Evolutionary conservation across 2,797 vertebrate genomes (phyloP).

Genomic region (Sphenodon punctatus): DNA sequence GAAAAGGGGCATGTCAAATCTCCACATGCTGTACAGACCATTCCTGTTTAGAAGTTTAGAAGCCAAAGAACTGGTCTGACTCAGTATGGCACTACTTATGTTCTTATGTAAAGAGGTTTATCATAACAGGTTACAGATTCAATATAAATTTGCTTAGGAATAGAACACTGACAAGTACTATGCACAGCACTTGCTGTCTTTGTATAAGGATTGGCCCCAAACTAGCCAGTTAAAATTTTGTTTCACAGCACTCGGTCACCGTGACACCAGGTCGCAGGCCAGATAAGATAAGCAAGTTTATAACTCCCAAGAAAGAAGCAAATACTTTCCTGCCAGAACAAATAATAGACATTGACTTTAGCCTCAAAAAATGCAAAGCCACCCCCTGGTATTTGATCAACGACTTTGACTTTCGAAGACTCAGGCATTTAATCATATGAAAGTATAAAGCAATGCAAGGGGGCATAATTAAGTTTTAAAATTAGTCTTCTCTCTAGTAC

Average conservation of each 20-base stretch:
- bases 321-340: slow-evolving; percentile 59
- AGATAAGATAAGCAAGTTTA: slow-evolving; percentile 64
- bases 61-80: too few species aligned
- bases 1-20: not conserved
- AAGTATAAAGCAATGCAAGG: slow-evolving; percentile 1
- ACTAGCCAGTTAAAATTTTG: too few species aligned
- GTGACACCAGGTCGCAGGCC: slow-evolving; percentile 56
- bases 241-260: slow-evolving; percentile 56
- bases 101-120: too few species aligned
- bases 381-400: slow-evolving; percentile 7
- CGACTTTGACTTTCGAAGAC: not conserved
- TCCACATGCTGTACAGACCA: not conserved
- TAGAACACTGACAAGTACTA: slow-evolving; percentile 26
- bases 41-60: not conserved
- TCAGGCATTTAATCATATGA: slow-evolving; percentile 3
- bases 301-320: slow-evolving; percentile 38
- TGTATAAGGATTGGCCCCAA: too few species aligned
- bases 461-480: not conserved
- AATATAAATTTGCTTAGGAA: not conserved
- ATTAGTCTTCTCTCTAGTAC: not conserved
- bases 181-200: too few species aligned
- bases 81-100: too few species aligned
- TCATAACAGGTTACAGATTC: not conserved
- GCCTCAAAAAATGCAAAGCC: slow-evolving; percentile 31
- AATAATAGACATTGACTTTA: slow-evolving; percentile 63